Base-by-base conservation (phyloP, 2,113 vertebrate species). In the Dasyurus viverrinus region DNA sequence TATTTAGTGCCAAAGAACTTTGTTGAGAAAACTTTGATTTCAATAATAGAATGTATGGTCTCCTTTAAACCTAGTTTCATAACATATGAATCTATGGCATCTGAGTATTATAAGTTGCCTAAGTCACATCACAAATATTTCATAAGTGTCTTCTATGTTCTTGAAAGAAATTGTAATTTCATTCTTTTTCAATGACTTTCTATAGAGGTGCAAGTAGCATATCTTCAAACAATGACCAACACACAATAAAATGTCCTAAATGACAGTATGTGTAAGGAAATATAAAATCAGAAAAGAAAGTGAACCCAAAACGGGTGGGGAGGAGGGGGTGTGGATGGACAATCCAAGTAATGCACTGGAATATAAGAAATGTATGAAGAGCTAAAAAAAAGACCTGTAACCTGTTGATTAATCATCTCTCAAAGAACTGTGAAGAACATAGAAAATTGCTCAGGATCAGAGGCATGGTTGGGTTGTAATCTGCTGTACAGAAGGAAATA, bases 21-120 rank as follows among this genome's bases (percentile, higher is more conserved):
- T 94, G 47, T 96, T 60, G 57, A 96, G 95, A 53, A 94, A 89
- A 57, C n/a, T 6, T 89, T 55, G 47, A 19, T 94, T 95, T 95
- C 42, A 53, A 9, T 57, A 14, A 8, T 25, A 92, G 36, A 94
- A 94, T 94, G 57, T 91, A 55, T 84, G 55, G 26, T 25, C 68
- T 47, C 26, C 48, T 92, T 84, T 92, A 89, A 93, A 92, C 53
- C 53, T 60, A 24, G 30, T 47, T 93, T 46, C 68, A 92, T 90
- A 93, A 46, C 92, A 6, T n/a, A 27, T 93, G 53, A 30, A 54
- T 89, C 91, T 9, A 7, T 53, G 76, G 25, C 54, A 54, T 68
- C 19, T 84, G 57, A 30, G 53, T 48, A 55, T 47, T 90, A 92
- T 89, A 54, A 91, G 54, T 84, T 93, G 16, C 27, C 36, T 95